Evolutionary conservation across 2,888 invertebrate genomes (phyloP).

Genomic region (Lasioglossum figueresi): DNA sequence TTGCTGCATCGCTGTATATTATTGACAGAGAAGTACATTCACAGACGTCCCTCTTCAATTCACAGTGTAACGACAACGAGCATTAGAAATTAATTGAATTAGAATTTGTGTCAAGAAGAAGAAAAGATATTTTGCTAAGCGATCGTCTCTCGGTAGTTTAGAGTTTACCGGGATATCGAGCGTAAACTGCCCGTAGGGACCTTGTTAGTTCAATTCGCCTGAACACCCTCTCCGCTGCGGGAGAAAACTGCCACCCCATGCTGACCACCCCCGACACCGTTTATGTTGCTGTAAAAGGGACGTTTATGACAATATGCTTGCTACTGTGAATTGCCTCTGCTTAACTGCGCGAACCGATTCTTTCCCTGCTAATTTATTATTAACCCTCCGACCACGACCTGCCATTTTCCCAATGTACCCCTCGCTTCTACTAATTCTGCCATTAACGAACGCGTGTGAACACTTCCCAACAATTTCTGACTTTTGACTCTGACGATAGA

Average conservation of each 20-base stretch:
- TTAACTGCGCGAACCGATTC: conserved; percentile 36
- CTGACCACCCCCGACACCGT: conserved; percentile 53
- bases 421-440: not conserved
- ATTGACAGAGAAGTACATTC: not conserved
- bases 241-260: conserved; percentile 54
- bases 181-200: conserved; percentile 82
- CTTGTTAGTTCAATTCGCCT: conserved; percentile 82
- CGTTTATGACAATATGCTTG: conserved; percentile 60
- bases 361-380: not conserved
- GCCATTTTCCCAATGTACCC: not conserved
- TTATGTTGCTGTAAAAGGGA: conserved; percentile 60
- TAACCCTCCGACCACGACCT: not conserved
- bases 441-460: not conserved
- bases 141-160: conserved; percentile 70
- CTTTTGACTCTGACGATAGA: not conserved
- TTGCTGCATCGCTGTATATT: not conserved
- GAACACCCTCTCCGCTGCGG: conserved; percentile 55
- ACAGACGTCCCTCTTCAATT: not conserved
- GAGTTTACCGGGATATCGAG: conserved; percentile 77
- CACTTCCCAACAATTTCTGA: not conserved
- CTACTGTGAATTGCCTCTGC: conserved; percentile 22
- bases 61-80: not conserved
- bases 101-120: not conserved
- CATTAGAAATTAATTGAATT: not conserved
- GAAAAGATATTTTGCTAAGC: conserved; percentile 61